phyloP scores from a whole-genome alignment of 2,797 vertebrate species.

The Galaxias olidus region DNA sequence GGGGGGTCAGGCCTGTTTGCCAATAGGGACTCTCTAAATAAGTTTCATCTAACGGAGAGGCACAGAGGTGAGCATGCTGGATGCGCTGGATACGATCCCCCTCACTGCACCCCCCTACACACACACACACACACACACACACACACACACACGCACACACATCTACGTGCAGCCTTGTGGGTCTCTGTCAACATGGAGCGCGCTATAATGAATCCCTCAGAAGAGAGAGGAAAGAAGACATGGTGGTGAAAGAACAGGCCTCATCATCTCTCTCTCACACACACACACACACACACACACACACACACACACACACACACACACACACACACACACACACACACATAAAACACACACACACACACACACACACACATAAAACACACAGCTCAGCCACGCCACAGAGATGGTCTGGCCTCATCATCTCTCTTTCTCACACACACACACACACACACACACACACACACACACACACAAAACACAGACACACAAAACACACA shows the following conservation, averaged over 20 bases:
- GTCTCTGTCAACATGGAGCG: not conserved
- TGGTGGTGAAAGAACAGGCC: constrained; percentile 16
- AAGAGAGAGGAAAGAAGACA: constrained; percentile 31
- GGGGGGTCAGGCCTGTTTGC: constrained; percentile 2
- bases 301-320: no score
- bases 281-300: no score
- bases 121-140: not conserved
- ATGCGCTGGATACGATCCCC: constrained; percentile 6
- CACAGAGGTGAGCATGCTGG: constrained; percentile 8
- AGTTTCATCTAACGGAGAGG: constrained; percentile 29
- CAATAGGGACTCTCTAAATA: constrained; percentile 34
- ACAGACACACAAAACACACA: no score
- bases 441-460: no score
- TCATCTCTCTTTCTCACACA: no score
- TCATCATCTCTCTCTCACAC: not conserved
- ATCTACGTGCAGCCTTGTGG: not conserved
- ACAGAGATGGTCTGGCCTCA: no score
- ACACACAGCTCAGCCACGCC: no score
- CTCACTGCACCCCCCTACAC: not conserved
- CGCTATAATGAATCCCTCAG: constrained; percentile 39
- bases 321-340: no score
- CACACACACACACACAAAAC: no score
- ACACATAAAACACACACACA: no score
- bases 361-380: no score
- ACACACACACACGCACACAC: not conserved